Evolutionary conservation across 2,888 invertebrate genomes (phyloP), one percentile per base, ranked within the genome.

Genomic region (Acanthosepion lycidas): DNA sequence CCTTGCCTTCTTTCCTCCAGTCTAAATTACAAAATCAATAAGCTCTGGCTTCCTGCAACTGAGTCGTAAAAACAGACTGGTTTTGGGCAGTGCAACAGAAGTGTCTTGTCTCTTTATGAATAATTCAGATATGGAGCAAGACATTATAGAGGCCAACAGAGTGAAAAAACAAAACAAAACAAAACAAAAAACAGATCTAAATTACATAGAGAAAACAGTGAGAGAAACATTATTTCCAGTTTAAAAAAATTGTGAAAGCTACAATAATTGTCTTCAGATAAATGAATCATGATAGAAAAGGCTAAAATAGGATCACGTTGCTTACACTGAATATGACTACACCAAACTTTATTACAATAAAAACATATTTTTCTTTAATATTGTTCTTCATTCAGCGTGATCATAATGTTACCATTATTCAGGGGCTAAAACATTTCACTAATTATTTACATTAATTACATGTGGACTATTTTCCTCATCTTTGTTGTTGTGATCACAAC

Each of bases 21-120:
- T 78, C 78, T 78, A 78, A 78, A 78, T 78, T 78, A 78, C 78
- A 78, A 78, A 78, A 78, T 78, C 78, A 78, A 78, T 78, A 78
- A 78, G n/a, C n/a, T 33, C 78, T 78, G n/a, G 78, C 78, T 78
- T 78, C 78, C 78, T 78, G 78, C 78, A 78, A 78, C n/a, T 12
- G n/a, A 78, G 78, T 33, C 78, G 33, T 78, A 78, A 78, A 78
- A 78, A 78, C n/a, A 78, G 78, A 78, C 78, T 78, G 78, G 78
- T n/a, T 78, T 78, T 78, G 78, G 78, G 33, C 78, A 78, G n/a
- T 78, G 78, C 78, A 78, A 78, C 78, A 78, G 33, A 33, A 78
- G 78, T 78, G 78, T n/a, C n/a, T 78, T 78, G n/a, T 78, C 78
- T 78, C 78, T 78, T 78, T 33, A 78, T 78, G 78, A 78, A 78